phyloP scores from a whole-genome alignment of 2,113 vertebrate species.

The Hippocampus abdominalis region DNA sequence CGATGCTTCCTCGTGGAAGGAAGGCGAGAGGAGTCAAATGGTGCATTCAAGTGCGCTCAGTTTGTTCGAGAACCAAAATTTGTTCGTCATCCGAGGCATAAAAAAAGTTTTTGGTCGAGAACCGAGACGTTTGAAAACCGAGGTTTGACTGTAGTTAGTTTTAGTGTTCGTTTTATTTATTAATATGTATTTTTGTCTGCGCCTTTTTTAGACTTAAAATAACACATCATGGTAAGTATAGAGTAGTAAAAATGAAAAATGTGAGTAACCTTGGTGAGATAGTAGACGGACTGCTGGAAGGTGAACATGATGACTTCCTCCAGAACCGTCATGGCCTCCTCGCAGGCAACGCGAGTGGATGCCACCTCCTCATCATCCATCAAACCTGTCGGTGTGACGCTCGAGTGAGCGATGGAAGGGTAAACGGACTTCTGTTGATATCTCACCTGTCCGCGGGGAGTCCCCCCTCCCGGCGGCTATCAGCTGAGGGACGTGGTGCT shows the following conservation, averaged over 20 bases:
- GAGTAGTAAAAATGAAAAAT: background rate
- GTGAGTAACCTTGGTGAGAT: slow-evolving; percentile 74
- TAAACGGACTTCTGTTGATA: too few relatives aligned
- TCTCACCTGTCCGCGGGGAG: slow-evolving; percentile 41
- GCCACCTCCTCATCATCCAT: slow-evolving; percentile 56
- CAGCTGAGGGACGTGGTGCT: slow-evolving; percentile 72
- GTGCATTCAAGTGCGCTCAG: too few relatives aligned
- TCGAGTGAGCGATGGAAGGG: background rate
- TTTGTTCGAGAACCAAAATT: too few relatives aligned
- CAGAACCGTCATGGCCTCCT: slow-evolving; percentile 77
- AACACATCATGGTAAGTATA: too few relatives aligned
- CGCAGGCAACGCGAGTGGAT: slow-evolving; percentile 66
- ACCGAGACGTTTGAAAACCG: too few relatives aligned
- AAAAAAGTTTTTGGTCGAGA: too few relatives aligned
- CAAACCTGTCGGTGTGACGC: slow-evolving; percentile 36
- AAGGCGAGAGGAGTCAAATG: too few relatives aligned
- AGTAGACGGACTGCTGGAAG: slow-evolving; percentile 80
- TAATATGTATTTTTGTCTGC: background rate
- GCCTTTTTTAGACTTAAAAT: background rate
- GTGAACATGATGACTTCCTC: slow-evolving; percentile 82
- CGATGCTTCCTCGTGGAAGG: too few relatives aligned
- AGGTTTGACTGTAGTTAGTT: too few relatives aligned
- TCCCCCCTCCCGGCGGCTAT: slow-evolving; percentile 59
- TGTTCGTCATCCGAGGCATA: too few relatives aligned
- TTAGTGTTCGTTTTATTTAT: too few relatives aligned